A percentile compares a stretch with the other conserved stretches of the same genome.
phyloP scores from a whole-genome alignment of 2,797 vertebrate species.

The Coilia nasus region DNA sequence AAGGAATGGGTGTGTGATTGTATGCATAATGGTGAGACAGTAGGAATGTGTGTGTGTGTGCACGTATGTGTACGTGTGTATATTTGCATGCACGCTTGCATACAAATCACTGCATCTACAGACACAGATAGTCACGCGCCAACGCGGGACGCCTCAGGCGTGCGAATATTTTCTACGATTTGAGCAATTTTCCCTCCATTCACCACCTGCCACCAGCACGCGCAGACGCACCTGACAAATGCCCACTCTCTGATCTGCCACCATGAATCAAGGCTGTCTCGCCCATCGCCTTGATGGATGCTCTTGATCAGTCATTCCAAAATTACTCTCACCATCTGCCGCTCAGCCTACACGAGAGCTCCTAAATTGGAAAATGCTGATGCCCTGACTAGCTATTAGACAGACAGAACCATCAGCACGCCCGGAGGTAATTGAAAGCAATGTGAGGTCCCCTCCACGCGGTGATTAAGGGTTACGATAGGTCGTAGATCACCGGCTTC shows the following conservation, averaged over 20 bases:
- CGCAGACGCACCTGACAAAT: neutral
- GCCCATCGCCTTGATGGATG: conserved; percentile 4
- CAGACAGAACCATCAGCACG: conserved; percentile 23
- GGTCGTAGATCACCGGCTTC: conserved; percentile 9
- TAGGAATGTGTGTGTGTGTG: neutral
- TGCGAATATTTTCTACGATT: neutral
- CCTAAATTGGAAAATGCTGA: conserved; percentile 26
- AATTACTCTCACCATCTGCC: conserved; percentile 17
- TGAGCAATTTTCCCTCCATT: conserved; percentile 5
- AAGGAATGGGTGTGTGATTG: neutral
- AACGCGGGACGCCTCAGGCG: neutral
- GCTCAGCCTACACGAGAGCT: neutral
- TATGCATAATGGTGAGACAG: neutral
- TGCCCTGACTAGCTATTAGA: conserved; percentile 12
- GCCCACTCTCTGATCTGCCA: neutral
- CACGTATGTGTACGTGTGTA: neutral
- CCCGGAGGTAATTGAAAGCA: conserved; percentile 14
- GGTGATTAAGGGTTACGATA: conserved; percentile 27
- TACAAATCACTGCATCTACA: neutral
- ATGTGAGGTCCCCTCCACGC: conserved; percentile 20
- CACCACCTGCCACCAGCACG: too few relatives aligned
- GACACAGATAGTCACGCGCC: neutral
- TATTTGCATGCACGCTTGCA: neutral
- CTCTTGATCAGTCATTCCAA: conserved; percentile 12
- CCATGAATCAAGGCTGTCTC: conserved; percentile 13